Evolutionary conservation across 2,888 invertebrate genomes (phyloP), one percentile per base, ranked within the genome.

Genomic region (Cosmopolites sordidus): DNA sequence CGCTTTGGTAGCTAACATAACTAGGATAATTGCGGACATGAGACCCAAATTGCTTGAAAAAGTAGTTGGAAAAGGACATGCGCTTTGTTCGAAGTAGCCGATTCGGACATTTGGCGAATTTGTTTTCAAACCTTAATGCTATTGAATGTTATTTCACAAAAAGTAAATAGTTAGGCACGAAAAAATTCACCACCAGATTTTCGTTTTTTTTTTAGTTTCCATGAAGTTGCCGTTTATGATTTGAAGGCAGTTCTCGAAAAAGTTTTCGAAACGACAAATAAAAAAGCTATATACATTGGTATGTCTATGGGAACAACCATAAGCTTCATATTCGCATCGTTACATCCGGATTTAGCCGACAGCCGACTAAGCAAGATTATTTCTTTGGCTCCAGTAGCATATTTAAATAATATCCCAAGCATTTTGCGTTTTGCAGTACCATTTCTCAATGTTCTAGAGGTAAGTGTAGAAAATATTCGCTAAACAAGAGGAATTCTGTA

Each of bases 271-370:
- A 47, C 47, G 2, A 16, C n/a, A 16, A 39, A 9, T 3, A 12
- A 47, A 18, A 47, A 47, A 39, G 14, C 38, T 12, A 40, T 47
- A 16, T 47, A 47, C 22, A 40, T 47, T 11, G 47, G 47, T 38
- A 22, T 39, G n/a, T 47, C 47, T 1, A 47, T 39, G 16, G 47
- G 47, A 3, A 38, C 38, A 2, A 47, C 37, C 5, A 39, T 47
- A 8, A 39, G 47, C 12, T 47, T 37, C 18, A 39, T 47, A 8
- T 47, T 22, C 12, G 17, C 47, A 11, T 37, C 18, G 16, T 16
- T 17, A n/a, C 14, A 39, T 22, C 47, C 47, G 2, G 6, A 16
- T 2, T 17, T 39, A 6, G 47, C 47, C 12, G 39, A 27, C n/a
- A 39, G 9, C 2, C 39, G 14, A 2, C 17, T 47, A 15, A 39